A percentile compares a stretch with the other conserved stretches of the same genome.
phyloP scores from a whole-genome alignment of 1,140 invertebrate species.

The Lordiphosa stackelbergi region DNA sequence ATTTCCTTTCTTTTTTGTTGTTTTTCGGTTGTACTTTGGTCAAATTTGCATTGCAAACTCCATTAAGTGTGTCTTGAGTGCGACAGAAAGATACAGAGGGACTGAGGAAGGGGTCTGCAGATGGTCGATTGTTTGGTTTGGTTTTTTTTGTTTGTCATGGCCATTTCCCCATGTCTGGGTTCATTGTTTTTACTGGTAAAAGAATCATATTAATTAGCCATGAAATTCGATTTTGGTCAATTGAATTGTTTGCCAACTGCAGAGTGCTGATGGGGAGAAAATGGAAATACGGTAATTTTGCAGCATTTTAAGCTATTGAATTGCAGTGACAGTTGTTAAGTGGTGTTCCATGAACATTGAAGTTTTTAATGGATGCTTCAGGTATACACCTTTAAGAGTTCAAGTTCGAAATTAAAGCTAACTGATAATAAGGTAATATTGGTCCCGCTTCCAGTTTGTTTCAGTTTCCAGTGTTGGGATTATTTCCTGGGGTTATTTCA shows the following conservation, averaged over 20 bases:
- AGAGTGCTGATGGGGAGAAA: too few relatives aligned
- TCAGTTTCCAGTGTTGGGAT: too few relatives aligned
- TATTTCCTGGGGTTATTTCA: too few relatives aligned
- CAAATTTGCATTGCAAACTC: slow-evolving; percentile 61
- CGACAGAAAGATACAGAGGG: not conserved
- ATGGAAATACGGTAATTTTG: too few relatives aligned
- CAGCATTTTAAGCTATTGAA: too few relatives aligned
- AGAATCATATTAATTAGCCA: slow-evolving; percentile 24
- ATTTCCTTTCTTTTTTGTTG: slow-evolving; percentile 48
- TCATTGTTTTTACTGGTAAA: not conserved
- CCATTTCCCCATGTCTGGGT: slow-evolving; percentile 10
- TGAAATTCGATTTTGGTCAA: slow-evolving; percentile 40
- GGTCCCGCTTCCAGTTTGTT: too few relatives aligned
- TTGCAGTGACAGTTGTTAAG: too few relatives aligned
- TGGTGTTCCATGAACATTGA: too few relatives aligned
- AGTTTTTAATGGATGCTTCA: not conserved
- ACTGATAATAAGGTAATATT: too few relatives aligned
- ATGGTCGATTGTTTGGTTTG: slow-evolving; percentile 18
- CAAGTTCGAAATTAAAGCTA: too few relatives aligned
- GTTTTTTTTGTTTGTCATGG: slow-evolving; percentile 16
- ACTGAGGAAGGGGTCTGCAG: not conserved
- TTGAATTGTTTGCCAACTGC: slow-evolving; percentile 14
- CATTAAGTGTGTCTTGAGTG: slow-evolving; percentile 35
- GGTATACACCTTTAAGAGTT: too few relatives aligned
- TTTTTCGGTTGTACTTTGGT: slow-evolving; percentile 45